Percentiles rank a stretch among this genome's conserved stretches.
Conservation (phyloP, 2,888 invertebrate species). For the Eudemis profundana region DNA sequence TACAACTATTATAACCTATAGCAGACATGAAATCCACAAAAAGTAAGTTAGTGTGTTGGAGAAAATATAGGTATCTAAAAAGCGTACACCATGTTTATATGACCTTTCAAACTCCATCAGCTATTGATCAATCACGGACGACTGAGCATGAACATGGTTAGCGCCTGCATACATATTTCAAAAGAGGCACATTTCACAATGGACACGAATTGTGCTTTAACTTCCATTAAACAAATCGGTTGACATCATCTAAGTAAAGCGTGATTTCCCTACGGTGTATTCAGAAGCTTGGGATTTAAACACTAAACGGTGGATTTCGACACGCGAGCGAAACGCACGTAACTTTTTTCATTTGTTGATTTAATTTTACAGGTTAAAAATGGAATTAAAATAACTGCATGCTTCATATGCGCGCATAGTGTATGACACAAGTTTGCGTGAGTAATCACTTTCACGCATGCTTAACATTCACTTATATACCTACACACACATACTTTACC, state of each 20-base stretch:
- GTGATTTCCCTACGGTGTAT: neutral
- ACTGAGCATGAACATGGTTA: neutral
- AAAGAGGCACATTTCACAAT: neutral
- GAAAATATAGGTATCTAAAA: too few relatives aligned
- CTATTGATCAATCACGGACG: neutral
- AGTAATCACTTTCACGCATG: constrained; percentile 8
- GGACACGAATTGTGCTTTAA: neutral
- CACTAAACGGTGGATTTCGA: neutral
- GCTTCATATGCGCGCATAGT: neutral
- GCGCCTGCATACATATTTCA: neutral
- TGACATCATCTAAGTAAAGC: neutral
- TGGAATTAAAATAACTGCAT: constrained; percentile 6
- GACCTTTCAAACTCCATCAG: neutral
- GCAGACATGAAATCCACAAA: too few relatives aligned
- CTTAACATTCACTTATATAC: neutral
- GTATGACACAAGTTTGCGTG: neutral
- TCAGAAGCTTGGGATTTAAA: constrained; percentile 7
- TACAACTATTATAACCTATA: too few relatives aligned
- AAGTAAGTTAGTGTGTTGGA: too few relatives aligned
- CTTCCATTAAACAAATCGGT: neutral
- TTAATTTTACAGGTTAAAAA: neutral
- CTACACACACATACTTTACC: neutral
- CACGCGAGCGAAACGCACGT: constrained; percentile 6
- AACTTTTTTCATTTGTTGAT: constrained; percentile 4
- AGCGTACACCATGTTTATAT: neutral